Base-by-base conservation (phyloP, 1,140 invertebrate genomes). In the Globodera ellingtonae region DNA sequence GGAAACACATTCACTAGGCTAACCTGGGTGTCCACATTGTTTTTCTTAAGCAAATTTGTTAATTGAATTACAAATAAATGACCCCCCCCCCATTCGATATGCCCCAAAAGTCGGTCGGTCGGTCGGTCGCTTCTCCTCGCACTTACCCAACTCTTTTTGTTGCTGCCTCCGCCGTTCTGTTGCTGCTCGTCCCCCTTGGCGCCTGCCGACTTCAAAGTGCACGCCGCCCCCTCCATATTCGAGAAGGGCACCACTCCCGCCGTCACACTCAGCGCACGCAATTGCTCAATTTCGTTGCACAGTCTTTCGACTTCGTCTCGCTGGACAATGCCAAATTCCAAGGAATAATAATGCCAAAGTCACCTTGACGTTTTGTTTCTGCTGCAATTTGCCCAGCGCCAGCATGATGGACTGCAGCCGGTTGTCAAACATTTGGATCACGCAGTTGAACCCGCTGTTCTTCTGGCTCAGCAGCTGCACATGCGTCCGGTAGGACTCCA, bases 111-210 rank as follows among this genome's bases (percentile, higher is more conserved):
- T 35, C 1, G 35, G 35, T 35, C 35, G 71, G 21, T 72, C 21
- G 21, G 44, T 13, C 71, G 21, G 71, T 66, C 71, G 13, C 71
- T 3, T 21, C 21, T 72, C 3, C 71, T 2, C 71, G 13, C 13
- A 72, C 83, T 71, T 46, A 84, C 81, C 84, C 84, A 84, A 52
- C 81, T 70, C 56, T 79, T 84, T 82, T 84, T 81, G 47, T 46
- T 75, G 24, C 59, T 75, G 18, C 59, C 76, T 24, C 71, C 50
- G 9, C 69, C 66, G 35, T 24, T 62, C 15, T 62, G 56, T 18
- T 62, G 56, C n/a, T 52, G 46, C 47, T 84, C 70, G 15, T 18
- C 56, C 72, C 46, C 52, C 24, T 78, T 78, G 24, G 18, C 44
- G 8, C 50, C 76, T 5, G 74, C 48, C 35, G 35, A 35, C 35